Evolutionary conservation across 2,113 vertebrate genomes (phyloP).

Genomic region (Conger conger): DNA sequence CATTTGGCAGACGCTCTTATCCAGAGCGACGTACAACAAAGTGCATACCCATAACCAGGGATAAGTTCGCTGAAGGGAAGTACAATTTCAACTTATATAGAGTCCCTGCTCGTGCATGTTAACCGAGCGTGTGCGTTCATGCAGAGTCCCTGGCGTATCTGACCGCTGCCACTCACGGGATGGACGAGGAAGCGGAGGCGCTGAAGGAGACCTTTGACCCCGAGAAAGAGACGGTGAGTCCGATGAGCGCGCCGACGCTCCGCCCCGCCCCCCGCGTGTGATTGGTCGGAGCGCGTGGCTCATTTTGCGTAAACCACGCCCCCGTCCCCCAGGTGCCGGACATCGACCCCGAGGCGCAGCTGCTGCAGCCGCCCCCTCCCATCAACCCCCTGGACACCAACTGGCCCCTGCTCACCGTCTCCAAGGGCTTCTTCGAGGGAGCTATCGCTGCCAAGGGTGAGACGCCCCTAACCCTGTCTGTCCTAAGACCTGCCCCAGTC

Average conservation of each 20-base stretch:
- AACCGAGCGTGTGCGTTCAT: not conserved
- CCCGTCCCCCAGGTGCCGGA: conserved; percentile 83
- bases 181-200: conserved; percentile 91
- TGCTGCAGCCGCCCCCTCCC: conserved; percentile 91
- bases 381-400: conserved; percentile 97
- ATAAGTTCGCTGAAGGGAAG: too few relatives aligned
- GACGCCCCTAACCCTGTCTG: conserved; percentile 19
- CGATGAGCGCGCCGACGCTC: too few relatives aligned
- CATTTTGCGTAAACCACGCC: not conserved
- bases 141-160: conserved; percentile 95
- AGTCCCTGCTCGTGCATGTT: too few relatives aligned
- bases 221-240: conserved; percentile 88
- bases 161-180: conserved; percentile 92
- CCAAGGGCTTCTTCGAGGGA: conserved; percentile 96
- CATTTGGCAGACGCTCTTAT: too few relatives aligned
- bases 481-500: not conserved
- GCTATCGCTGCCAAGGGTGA: conserved; percentile 88
- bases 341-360: conserved; percentile 82
- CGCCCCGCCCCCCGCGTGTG: too few relatives aligned
- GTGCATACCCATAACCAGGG: too few relatives aligned
- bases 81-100: too few relatives aligned
- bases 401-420: conserved; percentile 93
- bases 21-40: too few relatives aligned
- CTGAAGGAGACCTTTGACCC: conserved; percentile 91
- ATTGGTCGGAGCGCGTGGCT: not conserved